Percentiles rank a stretch among this genome's conserved stretches.
phyloP scores from a whole-genome alignment of 2,113 vertebrate genomes.

The Xenopus laevis region DNA sequence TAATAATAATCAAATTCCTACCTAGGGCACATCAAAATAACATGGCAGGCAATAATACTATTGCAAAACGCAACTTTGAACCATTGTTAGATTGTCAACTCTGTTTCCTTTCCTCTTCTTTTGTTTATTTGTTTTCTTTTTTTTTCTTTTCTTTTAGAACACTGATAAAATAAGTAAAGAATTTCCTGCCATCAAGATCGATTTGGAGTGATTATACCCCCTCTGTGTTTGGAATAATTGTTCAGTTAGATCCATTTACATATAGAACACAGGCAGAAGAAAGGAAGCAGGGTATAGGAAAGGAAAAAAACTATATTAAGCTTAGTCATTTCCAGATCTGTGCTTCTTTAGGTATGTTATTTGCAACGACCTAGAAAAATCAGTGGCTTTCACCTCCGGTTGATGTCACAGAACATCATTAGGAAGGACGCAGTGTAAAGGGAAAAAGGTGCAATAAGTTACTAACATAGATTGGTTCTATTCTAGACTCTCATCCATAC shows the following conservation, averaged over 20 bases:
- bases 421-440: constrained; percentile 10
- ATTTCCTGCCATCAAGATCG: constrained; percentile 20
- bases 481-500: constrained; percentile 19
- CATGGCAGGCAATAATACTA: too few species aligned
- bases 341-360: constrained; percentile 9
- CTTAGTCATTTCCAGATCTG: constrained; percentile 13
- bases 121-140: too few species aligned
- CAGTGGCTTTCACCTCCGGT: constrained; percentile 24
- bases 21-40: too few species aligned
- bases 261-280: constrained; percentile 9
- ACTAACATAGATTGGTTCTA: constrained; percentile 17
- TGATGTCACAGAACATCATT: constrained; percentile 36
- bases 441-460: constrained; percentile 18
- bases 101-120: too few species aligned
- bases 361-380: constrained; percentile 36
- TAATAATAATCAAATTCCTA: too few species aligned
- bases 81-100: too few species aligned
- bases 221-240: constrained; percentile 31
- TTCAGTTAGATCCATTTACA: constrained; percentile 38
- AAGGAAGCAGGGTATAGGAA: constrained; percentile 17
- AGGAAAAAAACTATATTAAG: constrained; percentile 16
- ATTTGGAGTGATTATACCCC: constrained; percentile 17
- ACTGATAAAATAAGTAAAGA: constrained; percentile 17
- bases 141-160: too few species aligned
- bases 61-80: too few species aligned